These are phyloP conservation scores for Marisa cornuarietis DNA, from an alignment of 1,140 invertebrate species.

Conservation along the genomic window DNA sequence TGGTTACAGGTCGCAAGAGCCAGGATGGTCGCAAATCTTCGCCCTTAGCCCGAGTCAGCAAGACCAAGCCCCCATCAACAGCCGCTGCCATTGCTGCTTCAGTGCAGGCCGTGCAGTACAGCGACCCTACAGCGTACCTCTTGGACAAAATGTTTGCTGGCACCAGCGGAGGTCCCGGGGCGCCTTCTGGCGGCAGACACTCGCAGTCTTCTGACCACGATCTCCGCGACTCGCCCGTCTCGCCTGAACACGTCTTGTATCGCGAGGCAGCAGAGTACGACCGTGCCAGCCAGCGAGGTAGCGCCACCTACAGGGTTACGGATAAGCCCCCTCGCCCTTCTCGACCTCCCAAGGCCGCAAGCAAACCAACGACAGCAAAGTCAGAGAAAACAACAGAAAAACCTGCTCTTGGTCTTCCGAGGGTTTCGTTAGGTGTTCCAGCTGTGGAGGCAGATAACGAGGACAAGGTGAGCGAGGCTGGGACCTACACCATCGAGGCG, in stretches of 20 bases:
- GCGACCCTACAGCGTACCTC: conserved; percentile 48
- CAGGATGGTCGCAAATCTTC: conserved; percentile 7
- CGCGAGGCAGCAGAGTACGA: conserved; percentile 50
- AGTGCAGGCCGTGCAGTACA: conserved; percentile 21
- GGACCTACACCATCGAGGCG: conserved; percentile 82
- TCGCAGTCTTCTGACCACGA: conserved; percentile 13
- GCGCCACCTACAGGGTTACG: neutral
- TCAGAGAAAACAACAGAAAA: neutral
- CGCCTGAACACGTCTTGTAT: conserved; percentile 51
- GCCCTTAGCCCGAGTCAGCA: neutral
- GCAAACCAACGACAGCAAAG: neutral
- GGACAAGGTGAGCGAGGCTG: conserved; percentile 81
- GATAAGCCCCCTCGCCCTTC: neutral
- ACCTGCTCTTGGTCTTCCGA: neutral
- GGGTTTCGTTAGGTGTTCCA: neutral
- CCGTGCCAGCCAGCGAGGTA: conserved; percentile 23
- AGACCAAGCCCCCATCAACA: neutral
- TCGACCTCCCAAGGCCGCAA: neutral
- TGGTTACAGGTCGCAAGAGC: neutral
- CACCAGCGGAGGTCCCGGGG: neutral
- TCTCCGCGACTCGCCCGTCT: conserved; percentile 28
- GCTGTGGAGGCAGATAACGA: conserved; percentile 38
- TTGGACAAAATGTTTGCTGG: conserved; percentile 57
- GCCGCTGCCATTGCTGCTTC: conserved; percentile 21
- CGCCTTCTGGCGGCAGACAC: neutral